Evolutionary conservation across 2,113 vertebrate genomes (phyloP), one percentile per base, ranked within the genome.

Genomic region (Dasyurus viverrinus): DNA sequence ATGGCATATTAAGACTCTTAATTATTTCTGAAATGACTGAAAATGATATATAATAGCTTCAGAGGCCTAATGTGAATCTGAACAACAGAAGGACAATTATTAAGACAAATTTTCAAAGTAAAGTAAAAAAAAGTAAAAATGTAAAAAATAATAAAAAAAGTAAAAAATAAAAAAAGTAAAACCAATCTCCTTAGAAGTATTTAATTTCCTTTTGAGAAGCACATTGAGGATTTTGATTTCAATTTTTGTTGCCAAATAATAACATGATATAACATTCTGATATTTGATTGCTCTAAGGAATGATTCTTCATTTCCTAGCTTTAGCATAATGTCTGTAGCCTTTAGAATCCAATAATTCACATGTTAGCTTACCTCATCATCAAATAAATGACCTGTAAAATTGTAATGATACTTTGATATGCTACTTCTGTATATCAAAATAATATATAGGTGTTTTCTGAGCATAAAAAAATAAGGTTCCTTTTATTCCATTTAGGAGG

Each of bases 401-500:
- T n/a, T 50, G 52, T 6, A 91, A 3, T 46, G 93, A 36, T 8
- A 47, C 93, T 96, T 68, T 76, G 27, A 48, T 93, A 60, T 89
- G n/a, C 90, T 92, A 60, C 92, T 91, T 89, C 47, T 54, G 0
- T 27, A 89, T 92, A 57, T 93, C 25, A 68, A 23, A 54, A 93
- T 57, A 91, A 52, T 76, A 93, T 94, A 84, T 55, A 42, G 68
- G 19, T 84, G 91, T 48, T 16, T 84, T 19, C 26, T 36, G 57
- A 96, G 94, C 30, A 23, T 84, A 47, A 94, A 27, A 48, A 54
- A 89, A 92, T 27, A 92, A 22, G 36, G 24, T 90, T 93, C 89
- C 84, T 92, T 46, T 93, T 92, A 53, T 60, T 93, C 46, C n/a
- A 94, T 14, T 76, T 93, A 52, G 27, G 9, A 93, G 93, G 89